Conservation (phyloP, 2,797 vertebrate genomes). For the Fratercula arctica region DNA sequence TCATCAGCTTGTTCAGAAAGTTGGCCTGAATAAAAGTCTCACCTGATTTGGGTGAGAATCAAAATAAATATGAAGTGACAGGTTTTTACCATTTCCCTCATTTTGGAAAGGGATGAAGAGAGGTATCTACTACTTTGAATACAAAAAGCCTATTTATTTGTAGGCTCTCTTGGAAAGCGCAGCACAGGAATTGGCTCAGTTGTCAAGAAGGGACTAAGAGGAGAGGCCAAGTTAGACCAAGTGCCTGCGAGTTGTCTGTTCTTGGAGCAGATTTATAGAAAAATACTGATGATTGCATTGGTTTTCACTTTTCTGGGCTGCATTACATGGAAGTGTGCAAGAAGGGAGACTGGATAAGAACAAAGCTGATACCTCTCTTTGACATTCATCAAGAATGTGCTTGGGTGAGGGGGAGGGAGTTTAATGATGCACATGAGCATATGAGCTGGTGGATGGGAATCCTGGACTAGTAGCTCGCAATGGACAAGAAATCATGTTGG, state of each 20-base stretch:
- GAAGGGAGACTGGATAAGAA: neutral
- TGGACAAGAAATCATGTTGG: neutral
- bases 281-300: neutral
- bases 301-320: neutral
- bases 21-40: neutral
- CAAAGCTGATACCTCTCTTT: neutral
- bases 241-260: neutral
- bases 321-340: neutral
- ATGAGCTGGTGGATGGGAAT: neutral
- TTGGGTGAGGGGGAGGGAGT: neutral
- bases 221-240: neutral
- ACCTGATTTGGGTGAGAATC: neutral
- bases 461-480: neutral
- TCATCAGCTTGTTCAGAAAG: slow-evolving; percentile 9
- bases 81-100: neutral
- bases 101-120: neutral
- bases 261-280: neutral
- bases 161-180: neutral
- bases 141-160: neutral
- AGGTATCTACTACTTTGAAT: neutral
- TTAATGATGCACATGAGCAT: neutral
- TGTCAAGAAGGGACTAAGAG: neutral
- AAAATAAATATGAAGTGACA: slow-evolving; percentile 15
- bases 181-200: neutral
- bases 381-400: neutral